phyloP scores from a whole-genome alignment of 2,888 invertebrate species.

The Caenorhabditis japonica region DNA sequence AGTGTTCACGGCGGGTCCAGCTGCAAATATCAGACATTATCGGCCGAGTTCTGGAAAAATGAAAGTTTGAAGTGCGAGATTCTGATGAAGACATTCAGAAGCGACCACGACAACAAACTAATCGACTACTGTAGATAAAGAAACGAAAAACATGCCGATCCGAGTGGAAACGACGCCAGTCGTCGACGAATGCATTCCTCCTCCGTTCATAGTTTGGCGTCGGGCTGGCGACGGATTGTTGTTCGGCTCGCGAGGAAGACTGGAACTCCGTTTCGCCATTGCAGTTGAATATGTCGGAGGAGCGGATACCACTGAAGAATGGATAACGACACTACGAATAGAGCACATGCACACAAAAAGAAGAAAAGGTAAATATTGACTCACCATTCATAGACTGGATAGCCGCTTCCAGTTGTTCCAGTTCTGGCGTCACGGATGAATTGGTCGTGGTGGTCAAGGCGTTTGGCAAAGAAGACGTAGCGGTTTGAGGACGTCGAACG shows the following conservation, averaged over 20 bases:
- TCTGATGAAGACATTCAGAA: background rate
- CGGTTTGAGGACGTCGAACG: constrained; percentile 41
- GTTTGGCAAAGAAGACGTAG: constrained; percentile 16
- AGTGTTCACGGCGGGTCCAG: constrained; percentile 23
- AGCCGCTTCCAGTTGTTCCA: constrained; percentile 60
- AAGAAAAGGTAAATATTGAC: constrained; percentile 2
- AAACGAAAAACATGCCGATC: constrained; percentile 46
- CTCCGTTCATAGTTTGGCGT: constrained; percentile 40
- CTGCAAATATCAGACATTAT: constrained; percentile 34
- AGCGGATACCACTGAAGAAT: constrained; percentile 37
- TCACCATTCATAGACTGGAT: constrained; percentile 56
- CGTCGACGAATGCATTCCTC: constrained; percentile 40
- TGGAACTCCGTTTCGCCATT: constrained; percentile 45
- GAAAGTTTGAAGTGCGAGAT: background rate
- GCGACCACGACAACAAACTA: background rate
- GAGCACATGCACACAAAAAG: constrained; percentile 4
- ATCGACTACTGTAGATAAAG: background rate
- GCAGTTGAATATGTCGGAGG: constrained; percentile 37
- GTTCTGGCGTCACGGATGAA: constrained; percentile 48
- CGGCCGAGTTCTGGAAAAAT: constrained; percentile 6
- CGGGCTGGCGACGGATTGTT: constrained; percentile 45
- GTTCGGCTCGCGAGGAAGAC: constrained; percentile 46
- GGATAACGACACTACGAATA: constrained; percentile 35
- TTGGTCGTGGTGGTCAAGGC: constrained; percentile 30
- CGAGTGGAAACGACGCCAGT: constrained; percentile 48